phyloP scores from a whole-genome alignment of 2,113 vertebrate species.

The Neomonachus schauinslandi region DNA sequence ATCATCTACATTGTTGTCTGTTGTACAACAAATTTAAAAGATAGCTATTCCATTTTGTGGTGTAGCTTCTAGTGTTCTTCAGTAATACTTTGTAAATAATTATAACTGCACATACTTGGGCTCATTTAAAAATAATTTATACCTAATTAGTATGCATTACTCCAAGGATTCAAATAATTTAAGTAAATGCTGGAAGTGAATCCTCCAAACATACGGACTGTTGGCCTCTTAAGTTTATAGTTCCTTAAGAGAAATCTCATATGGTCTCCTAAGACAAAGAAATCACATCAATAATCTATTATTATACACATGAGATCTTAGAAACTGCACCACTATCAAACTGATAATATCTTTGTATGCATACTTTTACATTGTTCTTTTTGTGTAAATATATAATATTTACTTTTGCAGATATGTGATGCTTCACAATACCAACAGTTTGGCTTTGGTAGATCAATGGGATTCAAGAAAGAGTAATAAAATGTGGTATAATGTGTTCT shows the following conservation, averaged over 20 bases:
- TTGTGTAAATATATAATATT: background rate
- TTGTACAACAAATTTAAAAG: background rate
- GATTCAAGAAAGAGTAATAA: background rate
- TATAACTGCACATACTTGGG: background rate
- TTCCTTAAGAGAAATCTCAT: background rate
- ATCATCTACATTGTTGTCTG: background rate
- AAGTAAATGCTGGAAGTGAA: background rate
- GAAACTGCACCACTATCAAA: background rate
- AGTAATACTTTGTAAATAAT: background rate
- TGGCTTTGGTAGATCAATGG: background rate
- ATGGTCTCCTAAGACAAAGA: background rate
- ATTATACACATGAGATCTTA: background rate
- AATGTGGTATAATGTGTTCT: background rate
- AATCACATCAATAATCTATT: background rate
- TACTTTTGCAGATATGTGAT: background rate
- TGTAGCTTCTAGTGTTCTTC: background rate
- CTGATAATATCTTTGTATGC: background rate
- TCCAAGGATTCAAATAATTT: background rate
- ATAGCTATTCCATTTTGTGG: background rate
- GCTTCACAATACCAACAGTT: background rate
- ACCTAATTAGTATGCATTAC: background rate
- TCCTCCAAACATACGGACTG: background rate
- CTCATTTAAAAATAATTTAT: conserved; percentile 43
- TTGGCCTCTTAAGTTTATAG: background rate
- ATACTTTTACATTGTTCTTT: background rate